Evolutionary conservation across 2,113 vertebrate genomes (phyloP).

Genomic region (Macroglossus sobrinus): DNA sequence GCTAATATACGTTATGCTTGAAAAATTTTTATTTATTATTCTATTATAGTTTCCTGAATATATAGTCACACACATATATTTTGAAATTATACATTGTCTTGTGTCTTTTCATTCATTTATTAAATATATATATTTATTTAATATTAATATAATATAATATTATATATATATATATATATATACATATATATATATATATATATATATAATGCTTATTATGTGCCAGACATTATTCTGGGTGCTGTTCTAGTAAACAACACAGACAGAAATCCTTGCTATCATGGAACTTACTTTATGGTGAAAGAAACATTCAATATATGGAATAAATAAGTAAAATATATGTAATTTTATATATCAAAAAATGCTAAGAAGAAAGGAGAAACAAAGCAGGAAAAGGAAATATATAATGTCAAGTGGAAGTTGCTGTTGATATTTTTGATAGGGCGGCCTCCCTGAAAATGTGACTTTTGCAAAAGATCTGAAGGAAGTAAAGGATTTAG

Average conservation of each 20-base stretch:
- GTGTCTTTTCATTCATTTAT: constrained; percentile 23
- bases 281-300: background rate
- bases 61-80: background rate
- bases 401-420: background rate
- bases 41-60: background rate
- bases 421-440: background rate
- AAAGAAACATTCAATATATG: background rate
- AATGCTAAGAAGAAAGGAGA: background rate
- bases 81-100: background rate
- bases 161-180: constrained; percentile 20
- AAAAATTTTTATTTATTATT: constrained; percentile 11
- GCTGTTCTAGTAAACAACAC: background rate
- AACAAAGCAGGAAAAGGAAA: background rate
- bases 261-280: background rate
- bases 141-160: constrained; percentile 24
- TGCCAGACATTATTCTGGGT: background rate
- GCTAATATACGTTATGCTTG: background rate
- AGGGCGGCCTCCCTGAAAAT: background rate
- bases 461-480: background rate
- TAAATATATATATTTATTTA: constrained; percentile 43
- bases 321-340: background rate
- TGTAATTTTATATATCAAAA: background rate
- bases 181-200: constrained; percentile 19
- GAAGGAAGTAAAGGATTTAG: background rate
- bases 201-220: constrained; percentile 22